These are phyloP conservation scores for Cephalopterus ornatus DNA, from an alignment of 2,113 vertebrate species.

Conservation along the genomic window DNA sequence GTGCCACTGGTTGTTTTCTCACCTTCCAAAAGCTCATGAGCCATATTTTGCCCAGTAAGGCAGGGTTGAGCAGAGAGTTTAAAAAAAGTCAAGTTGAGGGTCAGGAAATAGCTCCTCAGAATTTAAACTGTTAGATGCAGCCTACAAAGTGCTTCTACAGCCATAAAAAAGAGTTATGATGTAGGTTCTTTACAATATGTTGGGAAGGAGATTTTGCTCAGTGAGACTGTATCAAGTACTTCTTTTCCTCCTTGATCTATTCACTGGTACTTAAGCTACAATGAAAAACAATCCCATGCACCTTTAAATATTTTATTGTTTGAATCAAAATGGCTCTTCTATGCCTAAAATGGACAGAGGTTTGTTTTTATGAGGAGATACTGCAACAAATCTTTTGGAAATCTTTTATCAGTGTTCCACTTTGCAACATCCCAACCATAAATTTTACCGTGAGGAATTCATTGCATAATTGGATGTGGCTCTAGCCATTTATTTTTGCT, in stretches of 20 bases:
- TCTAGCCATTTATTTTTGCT: slow-evolving; percentile 48
- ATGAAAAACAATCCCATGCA: neutral
- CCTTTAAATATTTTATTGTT: slow-evolving; percentile 18
- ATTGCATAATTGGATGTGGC: slow-evolving; percentile 54
- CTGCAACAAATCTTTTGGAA: slow-evolving; percentile 16
- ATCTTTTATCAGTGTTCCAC: slow-evolving; percentile 15
- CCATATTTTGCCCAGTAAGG: neutral
- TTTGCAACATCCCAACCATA: neutral
- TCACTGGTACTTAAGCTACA: neutral
- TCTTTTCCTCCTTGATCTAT: neutral
- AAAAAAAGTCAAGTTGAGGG: neutral
- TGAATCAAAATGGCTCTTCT: slow-evolving; percentile 25
- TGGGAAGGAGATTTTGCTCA: neutral
- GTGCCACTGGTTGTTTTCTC: neutral
- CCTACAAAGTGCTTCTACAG: neutral
- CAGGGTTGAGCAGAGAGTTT: neutral
- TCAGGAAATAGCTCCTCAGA: neutral
- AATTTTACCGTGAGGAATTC: slow-evolving; percentile 48
- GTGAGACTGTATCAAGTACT: neutral
- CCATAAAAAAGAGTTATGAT: neutral
- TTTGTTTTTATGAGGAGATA: neutral
- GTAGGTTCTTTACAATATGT: neutral
- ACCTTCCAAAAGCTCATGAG: neutral
- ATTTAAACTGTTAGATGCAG: neutral
- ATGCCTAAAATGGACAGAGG: slow-evolving; percentile 4